Evolutionary conservation across 2,888 invertebrate genomes (phyloP).

Genomic region (Tridacna crocea): DNA sequence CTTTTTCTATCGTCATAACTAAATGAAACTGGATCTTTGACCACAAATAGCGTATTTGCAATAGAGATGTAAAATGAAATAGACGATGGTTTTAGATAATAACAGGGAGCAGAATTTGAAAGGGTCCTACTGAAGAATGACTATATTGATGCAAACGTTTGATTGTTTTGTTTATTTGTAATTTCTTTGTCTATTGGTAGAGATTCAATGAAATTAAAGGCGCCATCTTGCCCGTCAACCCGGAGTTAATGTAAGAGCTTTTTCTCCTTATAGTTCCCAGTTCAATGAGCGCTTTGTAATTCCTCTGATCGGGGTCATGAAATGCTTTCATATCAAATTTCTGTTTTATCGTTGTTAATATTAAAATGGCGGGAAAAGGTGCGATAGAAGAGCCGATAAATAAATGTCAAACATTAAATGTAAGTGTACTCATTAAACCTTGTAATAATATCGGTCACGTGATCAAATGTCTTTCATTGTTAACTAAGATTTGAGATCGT

Average conservation of each 20-base stretch:
- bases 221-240: not conserved
- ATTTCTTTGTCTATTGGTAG: conserved; percentile 6
- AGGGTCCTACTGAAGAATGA: not conserved
- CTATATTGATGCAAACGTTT: conserved; percentile 19
- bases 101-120: not conserved
- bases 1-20: no score
- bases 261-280: conserved; percentile 31
- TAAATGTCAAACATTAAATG: conserved; percentile 22
- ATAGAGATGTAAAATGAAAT: no score
- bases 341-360: conserved; percentile 31
- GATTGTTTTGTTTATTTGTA: conserved; percentile 18
- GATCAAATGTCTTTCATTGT: no score
- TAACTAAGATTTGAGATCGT: no score
- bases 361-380: conserved; percentile 36
- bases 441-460: not conserved
- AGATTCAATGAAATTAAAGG: conserved; percentile 16
- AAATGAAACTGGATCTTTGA: no score
- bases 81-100: no score
- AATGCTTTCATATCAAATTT: conserved; percentile 41
- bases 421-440: conserved; percentile 17
- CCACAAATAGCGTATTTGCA: no score
- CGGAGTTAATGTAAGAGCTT: conserved; percentile 42
- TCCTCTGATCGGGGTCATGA: conserved; percentile 26
- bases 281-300: conserved; percentile 39
- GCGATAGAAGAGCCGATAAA: conserved; percentile 23